Evolutionary conservation across 2,113 vertebrate species (phyloP), one percentile per base, ranked within the genome.

Genomic region (Felis chaus): DNA sequence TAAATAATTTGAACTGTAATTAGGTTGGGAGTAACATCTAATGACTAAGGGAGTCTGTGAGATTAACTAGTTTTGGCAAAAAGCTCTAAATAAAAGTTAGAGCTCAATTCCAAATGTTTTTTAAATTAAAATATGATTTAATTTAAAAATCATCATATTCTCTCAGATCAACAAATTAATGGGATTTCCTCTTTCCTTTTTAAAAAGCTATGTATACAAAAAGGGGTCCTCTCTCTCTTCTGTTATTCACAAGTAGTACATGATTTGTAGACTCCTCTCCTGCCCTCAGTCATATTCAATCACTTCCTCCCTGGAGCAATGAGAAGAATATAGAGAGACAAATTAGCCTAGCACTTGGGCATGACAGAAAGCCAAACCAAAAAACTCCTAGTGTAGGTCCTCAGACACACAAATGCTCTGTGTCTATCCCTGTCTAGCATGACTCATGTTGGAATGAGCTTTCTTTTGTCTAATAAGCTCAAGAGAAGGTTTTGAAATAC

Each of bases 31-130:
- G 86, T 94, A 92, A 84, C 74, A 91, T 27, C 39, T 57, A 95
- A 55, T 83, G 57, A 93, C 71, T 88, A 65, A 84, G 65, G 41
- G 65, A 94, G 50, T 92, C 31, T 78, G 39, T 57, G 27, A 95
- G 36, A 89, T 55, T 90, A 93, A 78, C 25, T 50, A 55, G 50
- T 66, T 95, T 96, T n/a, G 33, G 36, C 55, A 93, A 96, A 33
- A 95, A 92, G 39, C 8, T 33, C n/a, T 76, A 80, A 86, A 61
- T 92, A 80, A 95, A 97, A 91, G 69, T 16, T 92, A 83, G 21
- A 83, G 14, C 18, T 85, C 41, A 82, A 61, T 68, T 85, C 55
- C 29, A 97, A 97, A 25, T 85, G n/a, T 27, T 83, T 83, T 92
- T 90, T 0, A 78, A 93, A 93, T 85, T 71, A 71, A 91, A 79